phyloP scores from a whole-genome alignment of 2,888 invertebrate species.

The Heliconius erato region DNA sequence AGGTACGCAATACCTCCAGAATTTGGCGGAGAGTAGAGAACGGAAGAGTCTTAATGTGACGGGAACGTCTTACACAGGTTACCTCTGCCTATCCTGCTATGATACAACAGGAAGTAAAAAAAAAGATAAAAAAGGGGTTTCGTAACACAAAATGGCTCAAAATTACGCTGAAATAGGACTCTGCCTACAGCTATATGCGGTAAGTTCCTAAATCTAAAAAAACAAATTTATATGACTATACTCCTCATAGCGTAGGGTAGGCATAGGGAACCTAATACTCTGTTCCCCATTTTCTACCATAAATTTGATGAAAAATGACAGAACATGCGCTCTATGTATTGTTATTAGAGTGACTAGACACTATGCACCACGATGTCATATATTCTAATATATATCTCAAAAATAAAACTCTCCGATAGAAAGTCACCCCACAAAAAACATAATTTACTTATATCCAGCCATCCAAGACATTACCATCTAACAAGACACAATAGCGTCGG shows the following conservation, averaged over 20 bases:
- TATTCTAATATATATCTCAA: neutral
- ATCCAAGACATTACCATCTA: conserved; percentile 83
- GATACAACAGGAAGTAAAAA: too few relatives aligned
- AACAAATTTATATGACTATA: too few relatives aligned
- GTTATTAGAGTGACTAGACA: neutral
- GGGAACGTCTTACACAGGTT: too few relatives aligned
- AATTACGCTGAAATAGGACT: neutral
- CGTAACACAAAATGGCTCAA: neutral
- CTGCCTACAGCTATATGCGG: too few relatives aligned
- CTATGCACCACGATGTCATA: neutral
- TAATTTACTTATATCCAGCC: conserved; percentile 83
- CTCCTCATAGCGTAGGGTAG: neutral
- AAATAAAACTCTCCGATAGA: conserved; percentile 23
- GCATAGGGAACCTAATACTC: neutral
- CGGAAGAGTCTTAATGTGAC: too few relatives aligned
- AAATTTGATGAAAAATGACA: neutral
- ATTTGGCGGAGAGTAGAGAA: too few relatives aligned
- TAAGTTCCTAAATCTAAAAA: too few relatives aligned
- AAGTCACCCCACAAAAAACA: conserved; percentile 66
- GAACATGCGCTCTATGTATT: neutral
- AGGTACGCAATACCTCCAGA: too few relatives aligned
- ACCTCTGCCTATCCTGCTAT: too few relatives aligned
- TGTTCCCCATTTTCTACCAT: neutral
- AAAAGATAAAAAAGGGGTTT: neutral
- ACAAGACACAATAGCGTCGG: conserved; percentile 83